These are phyloP conservation scores for Romanomermis culicivorax DNA, from an alignment of 2,888 invertebrate genomes.

Conservation along the genomic window DNA sequence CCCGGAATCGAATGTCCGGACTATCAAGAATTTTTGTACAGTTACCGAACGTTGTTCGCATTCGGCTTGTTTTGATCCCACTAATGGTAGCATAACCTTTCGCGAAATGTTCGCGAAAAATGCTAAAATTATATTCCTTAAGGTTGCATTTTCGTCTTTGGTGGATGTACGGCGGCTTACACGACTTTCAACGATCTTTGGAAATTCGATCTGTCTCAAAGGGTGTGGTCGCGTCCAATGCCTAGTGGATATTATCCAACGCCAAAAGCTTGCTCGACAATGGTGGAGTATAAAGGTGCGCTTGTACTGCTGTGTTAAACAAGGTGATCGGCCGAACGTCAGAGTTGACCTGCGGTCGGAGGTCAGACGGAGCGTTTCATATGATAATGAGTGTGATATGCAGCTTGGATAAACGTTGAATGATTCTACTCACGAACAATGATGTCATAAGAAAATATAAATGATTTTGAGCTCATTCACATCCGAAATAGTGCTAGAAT, in stretches of 20 bases:
- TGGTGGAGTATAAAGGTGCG: conserved; percentile 62
- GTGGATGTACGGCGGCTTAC: conserved; percentile 75
- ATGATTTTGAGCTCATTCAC: too few species aligned
- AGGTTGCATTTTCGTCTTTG: conserved; percentile 68
- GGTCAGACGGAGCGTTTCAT: too few species aligned
- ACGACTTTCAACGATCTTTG: conserved; percentile 93
- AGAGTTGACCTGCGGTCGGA: too few species aligned
- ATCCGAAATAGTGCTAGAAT: too few species aligned
- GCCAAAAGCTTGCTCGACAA: conserved; percentile 78
- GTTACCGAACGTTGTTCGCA: conserved; percentile 18
- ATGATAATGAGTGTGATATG: too few species aligned
- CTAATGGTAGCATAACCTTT: background rate
- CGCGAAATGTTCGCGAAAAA: conserved; percentile 1
- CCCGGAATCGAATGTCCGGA: background rate
- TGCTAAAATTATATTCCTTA: too few species aligned
- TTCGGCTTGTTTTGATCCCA: conserved; percentile 15
- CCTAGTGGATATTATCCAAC: conserved; percentile 60
- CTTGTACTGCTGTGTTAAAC: conserved; percentile 42
- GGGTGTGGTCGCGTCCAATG: conserved; percentile 27
- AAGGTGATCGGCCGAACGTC: too few species aligned
- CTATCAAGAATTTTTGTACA: background rate
- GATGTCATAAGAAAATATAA: too few species aligned
- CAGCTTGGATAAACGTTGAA: too few species aligned
- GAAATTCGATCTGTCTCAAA: conserved; percentile 63
- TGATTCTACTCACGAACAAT: too few species aligned